Evolutionary conservation across 2,888 invertebrate genomes (phyloP), one percentile per base, ranked within the genome.

Genomic region (Limnephilus marmoratus): DNA sequence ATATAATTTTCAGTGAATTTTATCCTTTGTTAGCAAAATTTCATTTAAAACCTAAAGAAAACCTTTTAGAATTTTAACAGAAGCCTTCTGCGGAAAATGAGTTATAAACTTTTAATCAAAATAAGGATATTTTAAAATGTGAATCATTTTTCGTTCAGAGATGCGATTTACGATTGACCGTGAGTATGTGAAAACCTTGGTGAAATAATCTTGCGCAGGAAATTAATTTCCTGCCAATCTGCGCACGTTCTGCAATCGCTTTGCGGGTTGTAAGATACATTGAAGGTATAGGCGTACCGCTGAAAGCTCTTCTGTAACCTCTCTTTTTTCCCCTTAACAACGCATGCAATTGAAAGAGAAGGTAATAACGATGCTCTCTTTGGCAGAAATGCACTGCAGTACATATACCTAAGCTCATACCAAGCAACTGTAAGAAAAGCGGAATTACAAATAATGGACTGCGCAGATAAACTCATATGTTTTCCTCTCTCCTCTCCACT

Each of bases 181-280:
- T 88, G 49, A 24, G 24, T 13, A 12, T 31, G n/a, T 29, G 18
- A 37, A 37, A 37, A 80, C 24, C n/a, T 68, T 53, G 24, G 37
- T 12, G 41, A 91, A 31, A 91, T 81, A 68, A 89, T 90, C 87
- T 92, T 82, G 85, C 86, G 31, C 89, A 92, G 93, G 93, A 93
- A 93, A 93, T 93, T 93, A 93, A 93, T 93, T 93, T 92, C 93
- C 92, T 92, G 90, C 68, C 92, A 91, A 92, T 92, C 92, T 90
- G 92, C 91, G 18, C 87, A 86, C 37, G 49, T 86, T 86, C n/a
- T 45, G 29, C 12, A 86, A 85, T 4, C 45, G n/a, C 41, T 85
- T 85, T 37, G 12, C 53, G 18, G 53, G 3, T 68, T 68, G 9
- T n/a, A n/a, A 5, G 9, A n/a, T 68, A 68, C 9, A 68, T 24